Evolutionary conservation across 2,888 invertebrate genomes (phyloP).

Genomic region (Ariolimax columbianus): DNA sequence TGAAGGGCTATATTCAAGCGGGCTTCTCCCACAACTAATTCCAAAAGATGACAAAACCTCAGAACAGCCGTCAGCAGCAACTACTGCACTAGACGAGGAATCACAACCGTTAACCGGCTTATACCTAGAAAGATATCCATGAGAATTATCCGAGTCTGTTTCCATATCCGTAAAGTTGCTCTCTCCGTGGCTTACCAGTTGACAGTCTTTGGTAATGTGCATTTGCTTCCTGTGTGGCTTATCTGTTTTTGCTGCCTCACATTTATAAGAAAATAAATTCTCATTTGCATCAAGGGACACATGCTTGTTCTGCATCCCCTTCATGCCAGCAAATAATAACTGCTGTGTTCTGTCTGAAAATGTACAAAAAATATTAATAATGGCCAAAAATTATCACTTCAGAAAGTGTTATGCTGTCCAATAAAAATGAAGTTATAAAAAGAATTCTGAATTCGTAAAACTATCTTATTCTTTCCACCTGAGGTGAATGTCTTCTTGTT

Average conservation of each 20-base stretch:
- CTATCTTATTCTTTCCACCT: too few relatives aligned
- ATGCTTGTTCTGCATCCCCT: background rate
- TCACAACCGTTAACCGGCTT: background rate
- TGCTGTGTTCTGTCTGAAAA: slow-evolving; percentile 38
- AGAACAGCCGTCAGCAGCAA: background rate
- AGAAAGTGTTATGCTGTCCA: too few relatives aligned
- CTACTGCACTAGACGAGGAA: background rate
- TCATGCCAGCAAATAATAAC: slow-evolving; percentile 30
- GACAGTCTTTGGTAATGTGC: slow-evolving; percentile 23
- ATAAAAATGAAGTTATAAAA: too few relatives aligned
- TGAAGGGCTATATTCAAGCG: background rate
- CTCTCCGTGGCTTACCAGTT: background rate
- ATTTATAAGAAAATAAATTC: background rate
- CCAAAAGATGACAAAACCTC: background rate
- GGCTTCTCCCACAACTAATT: slow-evolving; percentile 1
- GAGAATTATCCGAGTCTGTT: slow-evolving; percentile 3
- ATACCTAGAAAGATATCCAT: too few relatives aligned
- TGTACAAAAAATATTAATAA: too few relatives aligned
- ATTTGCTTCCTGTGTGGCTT: background rate
- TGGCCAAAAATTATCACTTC: too few relatives aligned
- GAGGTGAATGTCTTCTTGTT: too few relatives aligned
- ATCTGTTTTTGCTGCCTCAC: background rate
- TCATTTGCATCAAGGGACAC: slow-evolving; percentile 3
- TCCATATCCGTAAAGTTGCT: background rate
- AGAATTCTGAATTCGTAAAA: too few relatives aligned